Evolutionary conservation across 2,888 invertebrate species (phyloP).

Genomic region (Cheiracanthium punctorium): DNA sequence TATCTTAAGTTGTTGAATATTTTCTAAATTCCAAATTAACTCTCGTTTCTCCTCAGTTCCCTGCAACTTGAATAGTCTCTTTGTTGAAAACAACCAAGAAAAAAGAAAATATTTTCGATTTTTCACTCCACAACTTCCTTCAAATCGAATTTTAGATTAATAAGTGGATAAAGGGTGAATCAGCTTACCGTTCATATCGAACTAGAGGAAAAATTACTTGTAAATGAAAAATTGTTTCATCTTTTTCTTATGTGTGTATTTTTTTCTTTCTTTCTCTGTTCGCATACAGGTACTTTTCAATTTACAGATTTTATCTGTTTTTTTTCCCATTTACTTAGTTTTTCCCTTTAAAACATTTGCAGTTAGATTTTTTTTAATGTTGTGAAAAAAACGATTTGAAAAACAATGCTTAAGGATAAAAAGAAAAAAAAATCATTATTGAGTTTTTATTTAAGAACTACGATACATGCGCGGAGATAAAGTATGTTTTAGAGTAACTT

Average conservation of each 20-base stretch:
- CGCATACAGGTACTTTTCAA: slow-evolving; percentile 57
- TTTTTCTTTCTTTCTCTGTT: slow-evolving; percentile 5
- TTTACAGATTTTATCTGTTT: slow-evolving; percentile 32
- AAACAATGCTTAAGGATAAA: neutral
- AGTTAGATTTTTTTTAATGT: neutral
- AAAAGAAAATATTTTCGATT: slow-evolving; percentile 19
- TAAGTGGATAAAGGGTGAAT: slow-evolving; percentile 24
- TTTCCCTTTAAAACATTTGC: slow-evolving; percentile 14
- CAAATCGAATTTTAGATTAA: slow-evolving; percentile 28
- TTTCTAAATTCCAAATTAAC: neutral
- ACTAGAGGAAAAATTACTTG: slow-evolving; percentile 10
- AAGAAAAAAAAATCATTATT: neutral
- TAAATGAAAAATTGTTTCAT: slow-evolving; percentile 54
- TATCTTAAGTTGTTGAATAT: neutral
- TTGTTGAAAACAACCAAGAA: neutral
- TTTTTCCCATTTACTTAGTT: slow-evolving; percentile 12
- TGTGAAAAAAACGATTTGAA: neutral
- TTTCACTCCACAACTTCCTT: slow-evolving; percentile 16
- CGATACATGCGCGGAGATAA: slow-evolving; percentile 9
- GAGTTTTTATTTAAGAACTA: neutral
- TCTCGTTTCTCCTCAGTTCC: neutral
- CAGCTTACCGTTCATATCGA: slow-evolving; percentile 2
- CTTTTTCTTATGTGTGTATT: neutral
- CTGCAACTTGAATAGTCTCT: neutral
- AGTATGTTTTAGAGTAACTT: slow-evolving; percentile 37